Evolutionary conservation across 2,113 vertebrate genomes (phyloP).

Genomic region (Ptyas mucosa): DNA sequence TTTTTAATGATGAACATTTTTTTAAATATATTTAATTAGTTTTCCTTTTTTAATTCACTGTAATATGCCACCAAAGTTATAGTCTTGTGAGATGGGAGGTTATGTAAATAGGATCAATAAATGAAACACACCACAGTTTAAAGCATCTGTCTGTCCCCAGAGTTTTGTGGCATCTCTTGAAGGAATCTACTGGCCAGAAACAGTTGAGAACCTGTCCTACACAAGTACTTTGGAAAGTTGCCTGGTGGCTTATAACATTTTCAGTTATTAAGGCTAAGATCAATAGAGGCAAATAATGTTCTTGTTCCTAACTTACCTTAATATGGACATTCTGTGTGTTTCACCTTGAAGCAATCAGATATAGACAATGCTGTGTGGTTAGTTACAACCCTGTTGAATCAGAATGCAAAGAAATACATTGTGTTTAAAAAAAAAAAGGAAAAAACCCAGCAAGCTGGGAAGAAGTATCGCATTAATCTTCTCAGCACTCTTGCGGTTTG

Average conservation of each 20-base stretch:
- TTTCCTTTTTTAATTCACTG: neutral
- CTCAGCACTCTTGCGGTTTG: conserved; percentile 41
- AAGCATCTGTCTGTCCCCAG: neutral
- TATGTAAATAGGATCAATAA: neutral
- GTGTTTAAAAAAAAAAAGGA: conserved; percentile 11
- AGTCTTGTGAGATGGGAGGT: neutral
- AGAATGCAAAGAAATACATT: conserved; percentile 52
- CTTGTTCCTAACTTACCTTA: conserved; percentile 41
- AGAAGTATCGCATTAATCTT: conserved; percentile 66
- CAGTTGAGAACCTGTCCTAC: conserved; percentile 37
- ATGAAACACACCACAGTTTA: neutral
- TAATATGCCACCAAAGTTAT: neutral
- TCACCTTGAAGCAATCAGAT: conserved; percentile 47
- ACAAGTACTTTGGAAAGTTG: conserved; percentile 45
- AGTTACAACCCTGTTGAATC: conserved; percentile 50
- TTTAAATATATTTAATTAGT: neutral
- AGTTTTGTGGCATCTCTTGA: neutral
- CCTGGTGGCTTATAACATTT: conserved; percentile 53
- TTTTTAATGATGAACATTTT: neutral
- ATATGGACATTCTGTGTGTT: conserved; percentile 50
- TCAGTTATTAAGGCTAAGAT: conserved; percentile 55
- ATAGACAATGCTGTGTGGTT: conserved; percentile 33
- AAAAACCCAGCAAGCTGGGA: neutral
- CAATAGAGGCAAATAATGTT: conserved; percentile 57
- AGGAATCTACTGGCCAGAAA: conserved; percentile 24